phyloP scores from a whole-genome alignment of 2,797 vertebrate genomes.

The Spinibarbus caldwelli region DNA sequence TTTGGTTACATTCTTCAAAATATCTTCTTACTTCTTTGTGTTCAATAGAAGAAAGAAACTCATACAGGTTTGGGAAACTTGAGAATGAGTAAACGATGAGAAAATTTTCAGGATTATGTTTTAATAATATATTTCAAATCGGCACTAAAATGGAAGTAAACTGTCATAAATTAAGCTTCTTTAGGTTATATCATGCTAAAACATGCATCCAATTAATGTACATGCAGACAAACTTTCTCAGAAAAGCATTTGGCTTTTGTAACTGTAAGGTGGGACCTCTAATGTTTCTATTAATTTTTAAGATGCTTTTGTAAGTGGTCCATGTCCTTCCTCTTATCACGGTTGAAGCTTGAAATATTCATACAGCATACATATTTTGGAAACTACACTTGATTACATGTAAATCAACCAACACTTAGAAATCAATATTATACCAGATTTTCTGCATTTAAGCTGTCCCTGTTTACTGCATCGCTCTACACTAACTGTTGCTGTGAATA shows the following conservation, averaged over 20 bases:
- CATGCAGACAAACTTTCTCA: not conserved
- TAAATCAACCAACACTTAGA: not conserved
- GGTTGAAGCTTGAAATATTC: not conserved
- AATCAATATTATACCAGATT: conserved; percentile 5
- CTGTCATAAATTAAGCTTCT: no score
- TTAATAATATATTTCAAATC: not conserved
- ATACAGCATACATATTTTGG: not conserved
- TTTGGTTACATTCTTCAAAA: no score
- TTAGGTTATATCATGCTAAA: not conserved
- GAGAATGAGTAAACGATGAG: not conserved
- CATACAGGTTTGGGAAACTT: not conserved
- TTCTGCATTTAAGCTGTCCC: not conserved
- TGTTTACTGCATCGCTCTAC: not conserved
- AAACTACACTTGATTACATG: not conserved
- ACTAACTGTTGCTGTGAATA: not conserved
- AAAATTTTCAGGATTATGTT: not conserved
- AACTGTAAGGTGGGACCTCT: no score
- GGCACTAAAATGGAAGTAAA: not conserved
- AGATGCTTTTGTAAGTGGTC: not conserved
- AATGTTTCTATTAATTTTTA: not conserved
- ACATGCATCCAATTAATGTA: not conserved
- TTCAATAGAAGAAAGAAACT: no score
- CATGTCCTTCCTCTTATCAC: not conserved
- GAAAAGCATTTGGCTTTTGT: not conserved
- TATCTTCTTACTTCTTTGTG: no score